Conservation (phyloP, 37 sponge, comb jelly and placozoan species). For the Mnemiopsis leidyi region DNA sequence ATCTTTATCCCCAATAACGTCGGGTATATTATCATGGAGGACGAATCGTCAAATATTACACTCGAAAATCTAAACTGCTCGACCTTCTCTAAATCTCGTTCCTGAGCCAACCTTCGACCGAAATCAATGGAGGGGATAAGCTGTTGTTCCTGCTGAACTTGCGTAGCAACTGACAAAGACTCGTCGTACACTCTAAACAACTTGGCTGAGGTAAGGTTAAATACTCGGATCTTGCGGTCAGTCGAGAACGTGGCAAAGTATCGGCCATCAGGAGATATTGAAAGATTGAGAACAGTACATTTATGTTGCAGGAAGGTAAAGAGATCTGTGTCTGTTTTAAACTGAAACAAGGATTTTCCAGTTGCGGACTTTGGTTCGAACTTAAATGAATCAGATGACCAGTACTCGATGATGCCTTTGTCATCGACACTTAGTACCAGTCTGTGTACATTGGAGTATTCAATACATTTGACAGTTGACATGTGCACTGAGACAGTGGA, state of each 20-base stretch:
- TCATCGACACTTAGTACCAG: slow-evolving; percentile 83
- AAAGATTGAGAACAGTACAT: slow-evolving; percentile 69
- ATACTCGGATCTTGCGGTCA: slow-evolving; percentile 89
- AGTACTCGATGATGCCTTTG: slow-evolving; percentile 92
- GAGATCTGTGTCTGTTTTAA: slow-evolving; percentile 93
- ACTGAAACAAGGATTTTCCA: slow-evolving; percentile 69
- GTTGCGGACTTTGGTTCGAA: slow-evolving; percentile 74
- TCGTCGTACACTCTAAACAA: slow-evolving; percentile 84
- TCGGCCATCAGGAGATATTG: slow-evolving; percentile 84
- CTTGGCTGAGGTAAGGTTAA: slow-evolving; percentile 83
- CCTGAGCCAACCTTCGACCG: slow-evolving; percentile 82
- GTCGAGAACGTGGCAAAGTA: slow-evolving; percentile 80
- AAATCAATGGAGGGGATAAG: slow-evolving; percentile 84
- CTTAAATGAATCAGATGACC: slow-evolving; percentile 73
- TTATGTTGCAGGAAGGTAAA: slow-evolving; percentile 79
- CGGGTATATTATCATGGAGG: slow-evolving; percentile 81
- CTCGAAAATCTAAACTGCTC: slow-evolving; percentile 67
- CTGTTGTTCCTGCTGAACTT: slow-evolving; percentile 75
- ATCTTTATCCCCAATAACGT: slow-evolving; percentile 94
- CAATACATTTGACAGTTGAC: not conserved
- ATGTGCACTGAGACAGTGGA: slow-evolving; percentile 17
- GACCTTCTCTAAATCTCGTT: slow-evolving; percentile 85
- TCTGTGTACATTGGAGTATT: slow-evolving; percentile 40
- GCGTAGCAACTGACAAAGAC: slow-evolving; percentile 71
- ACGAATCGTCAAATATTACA: slow-evolving; percentile 90